Evolutionary conservation across 2,113 vertebrate species (phyloP).

Genomic region (Anthoscopus minutus): DNA sequence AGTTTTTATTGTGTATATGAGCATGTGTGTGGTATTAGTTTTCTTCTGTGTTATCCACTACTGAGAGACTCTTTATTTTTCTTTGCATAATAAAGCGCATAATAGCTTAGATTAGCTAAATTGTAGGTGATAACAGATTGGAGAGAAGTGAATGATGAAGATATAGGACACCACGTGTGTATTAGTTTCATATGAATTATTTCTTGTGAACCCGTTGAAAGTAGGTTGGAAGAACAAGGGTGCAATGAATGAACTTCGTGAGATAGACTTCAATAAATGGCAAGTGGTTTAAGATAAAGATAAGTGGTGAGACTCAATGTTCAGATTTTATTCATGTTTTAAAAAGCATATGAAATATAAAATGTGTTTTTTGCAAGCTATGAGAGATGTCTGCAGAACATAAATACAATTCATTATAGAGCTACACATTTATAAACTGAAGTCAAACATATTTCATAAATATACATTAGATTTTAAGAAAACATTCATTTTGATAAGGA

Average conservation of each 20-base stretch:
- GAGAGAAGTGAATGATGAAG: constrained; percentile 77
- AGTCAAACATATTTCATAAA: neutral
- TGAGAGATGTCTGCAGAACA: neutral
- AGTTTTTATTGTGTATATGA: constrained; percentile 55
- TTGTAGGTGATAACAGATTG: constrained; percentile 88
- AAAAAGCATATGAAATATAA: neutral
- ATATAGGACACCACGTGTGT: constrained; percentile 83
- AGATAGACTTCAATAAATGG: constrained; percentile 59
- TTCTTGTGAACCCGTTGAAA: constrained; percentile 75
- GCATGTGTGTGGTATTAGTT: constrained; percentile 74
- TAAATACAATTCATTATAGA: neutral
- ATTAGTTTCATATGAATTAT: constrained; percentile 88
- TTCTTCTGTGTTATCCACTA: constrained; percentile 63
- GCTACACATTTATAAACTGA: neutral
- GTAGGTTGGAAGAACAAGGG: constrained; percentile 57
- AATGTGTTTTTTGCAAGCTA: neutral
- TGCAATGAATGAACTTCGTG: constrained; percentile 28
- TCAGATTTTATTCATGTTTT: neutral
- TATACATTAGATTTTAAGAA: neutral
- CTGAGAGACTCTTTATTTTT: constrained; percentile 77
- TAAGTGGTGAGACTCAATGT: neutral
- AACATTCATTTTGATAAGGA: neutral
- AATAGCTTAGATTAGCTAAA: constrained; percentile 85
- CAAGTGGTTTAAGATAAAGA: constrained; percentile 16
- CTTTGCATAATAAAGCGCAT: constrained; percentile 79